Evolutionary conservation across 2,888 invertebrate genomes (phyloP).

Genomic region (Protonemura montana): DNA sequence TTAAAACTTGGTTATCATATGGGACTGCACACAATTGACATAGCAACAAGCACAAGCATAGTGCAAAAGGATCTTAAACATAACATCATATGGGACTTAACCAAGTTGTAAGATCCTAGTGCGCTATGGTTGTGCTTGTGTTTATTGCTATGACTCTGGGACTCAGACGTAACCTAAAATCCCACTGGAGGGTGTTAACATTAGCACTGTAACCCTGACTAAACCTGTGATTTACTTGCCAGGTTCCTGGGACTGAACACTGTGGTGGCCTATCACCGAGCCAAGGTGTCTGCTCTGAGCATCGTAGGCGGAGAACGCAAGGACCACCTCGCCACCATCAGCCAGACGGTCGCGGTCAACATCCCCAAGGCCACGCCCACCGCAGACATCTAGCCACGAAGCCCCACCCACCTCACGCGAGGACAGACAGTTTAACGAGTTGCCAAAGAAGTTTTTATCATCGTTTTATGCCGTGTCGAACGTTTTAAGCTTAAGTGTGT

Average conservation of each 20-base stretch:
- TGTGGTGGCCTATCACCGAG: conserved; percentile 88
- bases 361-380: conserved; percentile 56
- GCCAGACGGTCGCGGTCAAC: conserved; percentile 63
- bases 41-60: too few species aligned
- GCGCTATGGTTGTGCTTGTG: too few species aligned
- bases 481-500: neutral
- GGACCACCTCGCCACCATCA: conserved; percentile 63
- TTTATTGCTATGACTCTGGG: too few species aligned
- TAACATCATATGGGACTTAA: too few species aligned
- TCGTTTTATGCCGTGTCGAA: neutral
- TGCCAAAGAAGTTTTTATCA: neutral
- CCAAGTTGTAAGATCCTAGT: too few species aligned
- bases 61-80: too few species aligned
- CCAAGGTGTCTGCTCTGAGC: conserved; percentile 85
- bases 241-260: conserved; percentile 89
- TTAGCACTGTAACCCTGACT: too few species aligned
- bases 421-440: neutral
- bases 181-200: too few species aligned
- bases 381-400: conserved; percentile 18
- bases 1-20: too few species aligned
- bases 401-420: too few species aligned
- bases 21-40: too few species aligned
- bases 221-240: conserved; percentile 53
- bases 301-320: conserved; percentile 65
- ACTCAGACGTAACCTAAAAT: too few species aligned